Evolutionary conservation across 2,113 vertebrate species (phyloP).

Genomic region (Myanophis thanlyinensis): DNA sequence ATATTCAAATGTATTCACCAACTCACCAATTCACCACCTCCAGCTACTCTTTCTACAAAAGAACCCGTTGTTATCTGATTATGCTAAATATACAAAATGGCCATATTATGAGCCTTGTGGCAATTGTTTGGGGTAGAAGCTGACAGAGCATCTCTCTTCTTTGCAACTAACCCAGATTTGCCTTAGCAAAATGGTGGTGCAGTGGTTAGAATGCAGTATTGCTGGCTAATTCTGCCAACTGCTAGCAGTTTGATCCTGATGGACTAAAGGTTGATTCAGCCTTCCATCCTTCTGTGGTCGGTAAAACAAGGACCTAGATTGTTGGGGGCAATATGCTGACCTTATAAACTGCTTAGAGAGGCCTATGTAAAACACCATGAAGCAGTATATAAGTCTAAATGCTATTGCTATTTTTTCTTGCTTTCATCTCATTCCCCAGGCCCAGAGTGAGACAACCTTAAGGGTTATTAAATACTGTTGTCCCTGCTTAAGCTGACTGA

Average conservation of each 20-base stretch:
- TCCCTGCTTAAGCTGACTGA: neutral
- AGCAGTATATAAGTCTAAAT: too few species aligned
- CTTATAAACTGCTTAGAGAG: too few species aligned
- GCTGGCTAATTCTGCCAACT: too few species aligned
- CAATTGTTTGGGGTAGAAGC: neutral
- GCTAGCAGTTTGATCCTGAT: too few species aligned
- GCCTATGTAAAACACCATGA: too few species aligned
- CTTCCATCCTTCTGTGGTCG: too few species aligned
- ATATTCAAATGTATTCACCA: neutral
- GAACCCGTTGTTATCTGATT: neutral
- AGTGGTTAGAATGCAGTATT: too few species aligned
- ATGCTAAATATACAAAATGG: neutral
- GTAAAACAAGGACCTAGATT: too few species aligned
- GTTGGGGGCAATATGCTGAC: too few species aligned
- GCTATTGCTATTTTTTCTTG: neutral
- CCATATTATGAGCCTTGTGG: neutral
- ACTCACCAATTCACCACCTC: neutral
- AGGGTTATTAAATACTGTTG: neutral
- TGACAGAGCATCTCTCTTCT: neutral
- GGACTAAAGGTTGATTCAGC: too few species aligned
- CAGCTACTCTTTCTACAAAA: neutral
- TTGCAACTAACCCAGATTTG: neutral
- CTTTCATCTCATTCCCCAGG: neutral
- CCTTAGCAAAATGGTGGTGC: neutral
- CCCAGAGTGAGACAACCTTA: neutral